phyloP scores from a whole-genome alignment of 1,140 invertebrate genomes.

The Rhysida immarginata region DNA sequence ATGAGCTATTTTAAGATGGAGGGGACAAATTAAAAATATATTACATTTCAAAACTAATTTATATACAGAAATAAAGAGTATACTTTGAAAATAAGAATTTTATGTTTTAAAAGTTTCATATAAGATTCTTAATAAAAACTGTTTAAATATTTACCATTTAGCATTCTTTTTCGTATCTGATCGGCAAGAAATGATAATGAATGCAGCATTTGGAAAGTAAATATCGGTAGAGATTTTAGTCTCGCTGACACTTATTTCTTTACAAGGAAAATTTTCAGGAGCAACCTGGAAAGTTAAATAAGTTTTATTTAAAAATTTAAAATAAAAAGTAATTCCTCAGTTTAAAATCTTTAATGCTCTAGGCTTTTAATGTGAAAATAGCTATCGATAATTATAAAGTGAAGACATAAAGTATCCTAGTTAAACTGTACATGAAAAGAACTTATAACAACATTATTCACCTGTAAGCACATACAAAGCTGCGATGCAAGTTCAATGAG shows the following conservation, averaged over 20 bases:
- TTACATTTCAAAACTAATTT: background rate
- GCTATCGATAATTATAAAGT: no score
- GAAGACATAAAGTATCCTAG: no score
- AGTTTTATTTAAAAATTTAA: no score
- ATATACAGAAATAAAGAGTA: background rate
- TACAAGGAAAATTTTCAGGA: conserved; percentile 28
- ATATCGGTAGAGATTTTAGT: conserved; percentile 26
- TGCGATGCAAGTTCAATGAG: conserved; percentile 29
- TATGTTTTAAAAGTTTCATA: background rate
- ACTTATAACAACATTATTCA: background rate
- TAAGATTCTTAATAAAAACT: background rate
- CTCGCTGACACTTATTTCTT: conserved; percentile 27
- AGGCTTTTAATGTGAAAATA: no score
- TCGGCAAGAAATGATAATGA: conserved; percentile 28
- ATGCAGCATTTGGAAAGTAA: conserved; percentile 26
- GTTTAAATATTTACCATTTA: no score
- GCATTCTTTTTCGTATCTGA: conserved; percentile 18
- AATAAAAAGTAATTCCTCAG: no score
- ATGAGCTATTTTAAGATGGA: background rate
- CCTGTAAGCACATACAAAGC: conserved; percentile 26
- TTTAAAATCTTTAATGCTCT: no score
- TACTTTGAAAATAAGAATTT: background rate
- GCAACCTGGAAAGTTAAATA: conserved; percentile 21
- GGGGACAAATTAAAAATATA: background rate
- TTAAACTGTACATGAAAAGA: no score